Conservation (phyloP, 2,113 vertebrate genomes). For the Mastomys coucha region DNA sequence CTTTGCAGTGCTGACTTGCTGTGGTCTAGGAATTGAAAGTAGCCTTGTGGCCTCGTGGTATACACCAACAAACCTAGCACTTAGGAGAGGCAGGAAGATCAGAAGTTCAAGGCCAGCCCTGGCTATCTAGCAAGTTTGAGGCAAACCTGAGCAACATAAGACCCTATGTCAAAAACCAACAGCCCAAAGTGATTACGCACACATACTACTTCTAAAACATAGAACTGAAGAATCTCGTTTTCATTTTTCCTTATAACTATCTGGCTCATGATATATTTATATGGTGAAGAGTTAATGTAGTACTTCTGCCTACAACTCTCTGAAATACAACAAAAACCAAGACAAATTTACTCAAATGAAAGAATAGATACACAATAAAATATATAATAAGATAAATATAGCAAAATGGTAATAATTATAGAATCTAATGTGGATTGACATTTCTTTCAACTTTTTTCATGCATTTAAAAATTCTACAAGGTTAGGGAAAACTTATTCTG, state of each 20-base stretch:
- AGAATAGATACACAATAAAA: not conserved
- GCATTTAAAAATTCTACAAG: conserved; percentile 43
- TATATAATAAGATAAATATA: conserved; percentile 40
- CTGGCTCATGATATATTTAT: conserved; percentile 14
- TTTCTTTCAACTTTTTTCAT: conserved; percentile 38
- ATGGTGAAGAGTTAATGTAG: conserved; percentile 1
- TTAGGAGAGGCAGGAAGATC: not conserved
- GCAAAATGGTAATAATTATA: conserved; percentile 25
- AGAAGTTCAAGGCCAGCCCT: not conserved
- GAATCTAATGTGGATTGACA: not conserved
- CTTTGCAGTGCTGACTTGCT: conserved; percentile 5
- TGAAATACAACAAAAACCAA: conserved; percentile 55
- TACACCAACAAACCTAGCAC: not conserved
- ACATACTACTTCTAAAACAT: not conserved
- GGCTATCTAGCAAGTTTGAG: not conserved
- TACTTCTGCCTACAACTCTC: not conserved
- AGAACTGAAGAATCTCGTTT: not conserved
- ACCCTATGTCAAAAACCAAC: not conserved
- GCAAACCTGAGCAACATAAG: not conserved
- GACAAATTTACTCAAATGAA: not conserved
- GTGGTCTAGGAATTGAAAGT: conserved; percentile 51
- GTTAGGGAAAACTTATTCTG: conserved; percentile 7
- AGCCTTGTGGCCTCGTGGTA: not conserved
- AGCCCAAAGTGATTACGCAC: conserved; percentile 1
- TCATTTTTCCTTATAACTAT: conserved; percentile 19